Percentiles rank a stretch among this genome's conserved stretches.
Conservation (phyloP, 2,113 vertebrate genomes). For the Brienomyrus brachyistius region DNA sequence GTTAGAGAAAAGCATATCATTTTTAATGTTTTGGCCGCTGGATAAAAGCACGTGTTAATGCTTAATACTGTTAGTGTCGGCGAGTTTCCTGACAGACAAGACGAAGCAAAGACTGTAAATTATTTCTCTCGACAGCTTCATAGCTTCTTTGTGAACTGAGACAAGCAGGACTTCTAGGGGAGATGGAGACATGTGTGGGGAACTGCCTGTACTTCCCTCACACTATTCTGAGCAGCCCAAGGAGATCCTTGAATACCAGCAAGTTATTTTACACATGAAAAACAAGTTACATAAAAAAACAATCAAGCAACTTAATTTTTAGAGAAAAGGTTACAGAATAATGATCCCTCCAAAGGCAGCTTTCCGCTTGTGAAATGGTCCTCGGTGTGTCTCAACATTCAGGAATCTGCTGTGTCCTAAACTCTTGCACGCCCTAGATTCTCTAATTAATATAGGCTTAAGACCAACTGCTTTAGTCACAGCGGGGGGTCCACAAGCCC, state of each 20-base stretch:
- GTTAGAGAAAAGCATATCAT: not conserved
- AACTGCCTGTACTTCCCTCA: not conserved
- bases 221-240: not conserved
- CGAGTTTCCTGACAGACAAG: not conserved
- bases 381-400: not conserved
- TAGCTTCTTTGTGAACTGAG: not conserved
- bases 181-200: not conserved
- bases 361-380: not conserved
- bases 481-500: constrained; percentile 62
- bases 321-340: not conserved
- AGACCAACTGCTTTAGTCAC: constrained; percentile 63
- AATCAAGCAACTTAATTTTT: not conserved
- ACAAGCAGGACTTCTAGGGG: not conserved
- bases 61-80: not conserved
- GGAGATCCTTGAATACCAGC: not conserved
- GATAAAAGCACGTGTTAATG: not conserved
- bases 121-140: not conserved
- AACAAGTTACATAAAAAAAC: not conserved
- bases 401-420: constrained; percentile 56
- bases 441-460: constrained; percentile 74
- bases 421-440: constrained; percentile 55
- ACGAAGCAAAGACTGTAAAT: not conserved
- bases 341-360: not conserved
- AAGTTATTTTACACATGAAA: not conserved
- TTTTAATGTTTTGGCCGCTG: not conserved